Percentiles rank a stretch among this genome's conserved stretches.
These are phyloP conservation scores for Hycleus cichorii DNA, from an alignment of 1,140 invertebrate genomes.

Conservation along the genomic window DNA sequence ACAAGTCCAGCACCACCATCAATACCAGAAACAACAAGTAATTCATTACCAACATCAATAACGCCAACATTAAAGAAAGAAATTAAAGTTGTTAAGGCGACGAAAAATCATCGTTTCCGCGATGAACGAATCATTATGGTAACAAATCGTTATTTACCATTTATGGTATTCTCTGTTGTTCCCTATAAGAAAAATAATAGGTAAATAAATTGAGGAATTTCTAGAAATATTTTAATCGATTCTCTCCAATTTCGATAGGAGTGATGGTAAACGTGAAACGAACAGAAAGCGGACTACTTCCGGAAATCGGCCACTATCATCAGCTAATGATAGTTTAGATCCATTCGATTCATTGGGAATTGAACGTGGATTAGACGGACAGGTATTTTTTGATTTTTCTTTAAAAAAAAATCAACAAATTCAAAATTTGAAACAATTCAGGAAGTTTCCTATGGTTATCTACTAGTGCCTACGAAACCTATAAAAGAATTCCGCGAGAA, in stretches of 20 bases:
- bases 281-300: conserved; percentile 73
- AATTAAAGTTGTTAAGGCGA: conserved; percentile 50
- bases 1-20: conserved; percentile 41
- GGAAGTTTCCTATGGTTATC: conserved; percentile 80
- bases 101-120: conserved; percentile 57
- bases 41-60: background rate
- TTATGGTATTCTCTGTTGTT: conserved; percentile 74
- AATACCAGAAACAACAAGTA: conserved; percentile 41
- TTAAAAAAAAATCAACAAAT: background rate
- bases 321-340: conserved; percentile 76
- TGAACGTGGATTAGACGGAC: conserved; percentile 74
- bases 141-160: conserved; percentile 62
- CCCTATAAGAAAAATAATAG: conserved; percentile 67
- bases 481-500: conserved; percentile 46
- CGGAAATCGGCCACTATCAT: conserved; percentile 71
- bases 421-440: conserved; percentile 23
- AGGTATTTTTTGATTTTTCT: conserved; percentile 44
- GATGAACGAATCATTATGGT: conserved; percentile 73
- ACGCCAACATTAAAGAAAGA: conserved; percentile 42
- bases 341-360: conserved; percentile 78
- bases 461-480: conserved; percentile 65
- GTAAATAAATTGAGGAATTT: conserved; percentile 40
- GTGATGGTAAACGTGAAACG: conserved; percentile 65
- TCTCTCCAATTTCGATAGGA: conserved; percentile 42
- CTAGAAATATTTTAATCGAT: background rate